These are phyloP conservation scores for Columba janthina DNA, from an alignment of 2,113 vertebrate species.

Conservation along the genomic window DNA sequence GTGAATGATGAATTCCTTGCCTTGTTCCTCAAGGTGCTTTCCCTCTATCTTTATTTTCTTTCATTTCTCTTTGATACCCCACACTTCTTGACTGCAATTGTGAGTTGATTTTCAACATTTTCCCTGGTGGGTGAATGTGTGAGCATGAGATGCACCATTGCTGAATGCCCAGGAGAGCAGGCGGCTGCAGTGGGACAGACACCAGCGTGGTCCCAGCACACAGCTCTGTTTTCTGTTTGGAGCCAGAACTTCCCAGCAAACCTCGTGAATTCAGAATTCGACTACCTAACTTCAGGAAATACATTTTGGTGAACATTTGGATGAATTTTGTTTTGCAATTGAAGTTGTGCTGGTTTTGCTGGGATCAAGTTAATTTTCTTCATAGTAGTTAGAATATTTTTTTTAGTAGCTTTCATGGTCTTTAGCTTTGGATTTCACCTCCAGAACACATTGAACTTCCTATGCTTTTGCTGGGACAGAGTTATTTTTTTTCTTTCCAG, in stretches of 20 bases:
- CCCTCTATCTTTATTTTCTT: neutral
- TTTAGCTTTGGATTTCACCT: no score
- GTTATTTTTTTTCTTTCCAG: no score
- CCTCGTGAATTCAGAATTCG: neutral
- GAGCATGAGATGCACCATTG: accelerated
- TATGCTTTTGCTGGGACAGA: no score
- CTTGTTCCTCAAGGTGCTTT: neutral
- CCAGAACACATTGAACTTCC: no score
- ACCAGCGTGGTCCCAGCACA: accelerated
- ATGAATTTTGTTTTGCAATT: neutral
- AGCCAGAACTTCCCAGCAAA: neutral
- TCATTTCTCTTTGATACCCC: neutral
- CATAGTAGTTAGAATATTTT: no score
- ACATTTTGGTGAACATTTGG: neutral
- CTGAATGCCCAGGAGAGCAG: neutral
- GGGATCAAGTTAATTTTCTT: no score
- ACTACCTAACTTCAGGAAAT: neutral
- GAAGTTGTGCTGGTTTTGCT: no score
- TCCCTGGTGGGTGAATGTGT: accelerated
- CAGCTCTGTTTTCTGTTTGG: neutral
- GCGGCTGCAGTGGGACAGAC: neutral
- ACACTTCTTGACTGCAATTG: neutral
- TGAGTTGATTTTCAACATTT: neutral
- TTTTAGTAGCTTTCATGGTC: no score
- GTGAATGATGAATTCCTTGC: neutral